Evolutionary conservation across 2,797 vertebrate species (phyloP), one percentile per base, ranked within the genome.

Genomic region (Nyctibius grandis): DNA sequence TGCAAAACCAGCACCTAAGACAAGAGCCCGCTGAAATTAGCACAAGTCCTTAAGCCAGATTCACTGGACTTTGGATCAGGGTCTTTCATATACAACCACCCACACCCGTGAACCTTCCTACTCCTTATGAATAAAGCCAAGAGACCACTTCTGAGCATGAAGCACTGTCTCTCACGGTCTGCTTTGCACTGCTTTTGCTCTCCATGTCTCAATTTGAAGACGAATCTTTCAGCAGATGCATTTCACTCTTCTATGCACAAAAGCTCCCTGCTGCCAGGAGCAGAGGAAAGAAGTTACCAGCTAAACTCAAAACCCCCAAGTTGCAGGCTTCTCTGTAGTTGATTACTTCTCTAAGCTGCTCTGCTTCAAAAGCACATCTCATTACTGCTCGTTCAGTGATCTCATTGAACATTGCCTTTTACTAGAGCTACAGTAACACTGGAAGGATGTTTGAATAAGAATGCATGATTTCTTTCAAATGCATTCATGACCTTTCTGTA

Each of bases 381-480:
- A 50, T 93, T 63, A 89, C 88, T 69, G 48, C 89, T 91, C 87
- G n/a, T n/a, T 92, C 60, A 89, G 40, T 91, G 87, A 75, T 89
- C 61, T n/a, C n/a, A 84, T 86, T 86, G 81, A 83, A 69, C 38
- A 29, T 25, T 16, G 21, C 34, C n/a, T 89, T 79, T 93, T 80
- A 60, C 53, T 53, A 72, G 28, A 57, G 40, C 38, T 77, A 21
- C 29, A 57, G 29, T 36, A 77, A 70, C 38, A 51, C 23, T 70
- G 33, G 23, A 60, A 63, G 8, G 40, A 47, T 3, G 3, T 86
- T 85, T 91, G 59, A 57, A 26, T 81, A 78, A 61, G 47, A 88
- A 72, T 5, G 7, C 26, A 44, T 81, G 33, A 67, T 70, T 70
- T 63, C 33, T 69, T 88, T 73, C 14, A 67, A 68, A 76, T 33